Evolutionary conservation across 2,888 invertebrate genomes (phyloP).

Genomic region (Clanis bilineata): DNA sequence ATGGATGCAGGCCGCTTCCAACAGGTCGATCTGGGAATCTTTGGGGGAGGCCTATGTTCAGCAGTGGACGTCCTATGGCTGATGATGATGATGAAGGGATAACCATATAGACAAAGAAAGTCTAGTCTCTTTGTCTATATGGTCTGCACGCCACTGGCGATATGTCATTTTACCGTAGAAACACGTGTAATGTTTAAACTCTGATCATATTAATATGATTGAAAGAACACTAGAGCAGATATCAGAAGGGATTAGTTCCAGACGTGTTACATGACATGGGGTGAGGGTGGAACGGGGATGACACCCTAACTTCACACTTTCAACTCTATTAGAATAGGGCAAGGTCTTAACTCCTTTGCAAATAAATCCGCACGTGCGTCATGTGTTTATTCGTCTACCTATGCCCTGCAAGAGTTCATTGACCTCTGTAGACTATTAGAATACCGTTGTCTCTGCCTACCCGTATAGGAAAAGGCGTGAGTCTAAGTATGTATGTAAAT

Average conservation of each 20-base stretch:
- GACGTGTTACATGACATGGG: constrained; percentile 61
- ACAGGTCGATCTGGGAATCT: no score
- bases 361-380: constrained; percentile 30
- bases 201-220: constrained; percentile 39
- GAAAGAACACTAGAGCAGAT: constrained; percentile 40
- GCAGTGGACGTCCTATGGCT: no score
- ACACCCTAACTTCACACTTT: constrained; percentile 19
- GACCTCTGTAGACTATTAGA: constrained; percentile 32
- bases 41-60: no score
- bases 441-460: not conserved
- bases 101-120: no score
- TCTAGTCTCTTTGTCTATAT: no score
- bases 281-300: constrained; percentile 55
- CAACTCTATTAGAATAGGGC: constrained; percentile 8
- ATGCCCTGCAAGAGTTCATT: constrained; percentile 31
- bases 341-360: constrained; percentile 19
- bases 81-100: no score
- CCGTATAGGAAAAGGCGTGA: no score
- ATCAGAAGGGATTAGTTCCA: constrained; percentile 67
- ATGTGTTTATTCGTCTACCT: constrained; percentile 31
- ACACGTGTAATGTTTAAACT: constrained; percentile 22
- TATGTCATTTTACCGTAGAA: not conserved
- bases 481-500: no score
- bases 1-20: no score
- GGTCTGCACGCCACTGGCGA: no score